These are phyloP conservation scores for Alca torda DNA, from an alignment of 2,797 vertebrate genomes.

Conservation along the genomic window DNA sequence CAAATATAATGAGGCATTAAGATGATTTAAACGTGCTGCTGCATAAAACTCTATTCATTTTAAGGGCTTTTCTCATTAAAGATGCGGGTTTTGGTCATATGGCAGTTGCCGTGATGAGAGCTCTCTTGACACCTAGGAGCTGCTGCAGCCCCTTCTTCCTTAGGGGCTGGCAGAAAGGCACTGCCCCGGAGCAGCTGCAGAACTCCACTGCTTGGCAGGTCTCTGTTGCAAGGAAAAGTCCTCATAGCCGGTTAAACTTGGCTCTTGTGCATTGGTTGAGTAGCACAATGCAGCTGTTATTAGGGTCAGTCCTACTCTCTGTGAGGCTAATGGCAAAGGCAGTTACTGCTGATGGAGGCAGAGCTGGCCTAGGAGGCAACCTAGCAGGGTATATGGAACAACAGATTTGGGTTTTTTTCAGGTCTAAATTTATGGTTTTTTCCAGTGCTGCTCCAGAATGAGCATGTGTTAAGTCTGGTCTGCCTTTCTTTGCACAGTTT, in stretches of 20 bases:
- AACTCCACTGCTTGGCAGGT: neutral
- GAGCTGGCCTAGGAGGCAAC: neutral
- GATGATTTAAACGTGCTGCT: constrained; percentile 24
- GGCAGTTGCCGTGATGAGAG: neutral
- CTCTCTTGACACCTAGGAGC: neutral
- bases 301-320: neutral
- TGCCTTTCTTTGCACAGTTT: neutral
- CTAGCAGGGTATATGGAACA: neutral
- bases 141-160: neutral
- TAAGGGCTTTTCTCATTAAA: neutral
- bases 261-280: neutral
- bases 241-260: neutral
- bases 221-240: neutral
- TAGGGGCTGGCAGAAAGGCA: neutral
- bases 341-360: neutral
- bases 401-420: neutral
- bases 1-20: neutral
- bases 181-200: rapidly evolving
- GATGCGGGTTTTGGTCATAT: neutral
- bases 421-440: neutral
- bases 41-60: neutral
- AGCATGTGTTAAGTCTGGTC: neutral
- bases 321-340: neutral
- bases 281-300: neutral
- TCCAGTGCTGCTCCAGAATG: neutral